Conservation (phyloP, 2,888 invertebrate genomes). For the Torymus aiolomorphi region DNA sequence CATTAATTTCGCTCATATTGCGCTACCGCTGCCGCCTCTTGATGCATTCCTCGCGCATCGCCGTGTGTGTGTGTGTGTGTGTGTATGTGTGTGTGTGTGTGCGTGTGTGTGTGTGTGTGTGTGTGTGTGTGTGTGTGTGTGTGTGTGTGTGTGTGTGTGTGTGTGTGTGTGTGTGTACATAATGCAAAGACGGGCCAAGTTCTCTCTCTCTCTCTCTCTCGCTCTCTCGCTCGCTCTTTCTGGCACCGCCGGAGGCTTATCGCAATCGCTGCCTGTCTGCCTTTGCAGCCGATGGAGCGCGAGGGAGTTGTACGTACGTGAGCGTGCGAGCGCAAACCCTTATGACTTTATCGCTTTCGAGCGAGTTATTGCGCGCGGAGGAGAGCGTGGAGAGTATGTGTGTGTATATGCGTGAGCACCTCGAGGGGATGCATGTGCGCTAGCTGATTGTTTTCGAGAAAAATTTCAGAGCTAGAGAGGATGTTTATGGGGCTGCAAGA, state of each 20-base stretch:
- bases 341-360: slow-evolving; percentile 48
- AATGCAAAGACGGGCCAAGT: too few species aligned
- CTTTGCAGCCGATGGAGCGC: slow-evolving; percentile 17
- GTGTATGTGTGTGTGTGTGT: too few species aligned
- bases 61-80: too few species aligned
- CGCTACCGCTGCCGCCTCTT: not conserved
- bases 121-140: too few species aligned
- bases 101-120: too few species aligned
- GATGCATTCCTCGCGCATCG: too few species aligned
- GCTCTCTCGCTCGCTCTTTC: slow-evolving; percentile 1
- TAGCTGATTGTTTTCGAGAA: too few species aligned
- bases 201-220: not conserved
- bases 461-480: too few species aligned
- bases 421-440: too few species aligned
- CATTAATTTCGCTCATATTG: slow-evolving; percentile 21
- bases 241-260: slow-evolving; percentile 24
- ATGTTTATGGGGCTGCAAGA: too few species aligned
- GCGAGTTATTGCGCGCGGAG: slow-evolving; percentile 32
- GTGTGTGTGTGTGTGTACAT: too few species aligned
- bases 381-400: not conserved
- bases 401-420: not conserved
- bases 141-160: too few species aligned
- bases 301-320: not conserved
- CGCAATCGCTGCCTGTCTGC: slow-evolving; percentile 26
- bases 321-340: not conserved